Conservation (phyloP, 1,140 invertebrate genomes). For the Penaeus chinensis region DNA sequence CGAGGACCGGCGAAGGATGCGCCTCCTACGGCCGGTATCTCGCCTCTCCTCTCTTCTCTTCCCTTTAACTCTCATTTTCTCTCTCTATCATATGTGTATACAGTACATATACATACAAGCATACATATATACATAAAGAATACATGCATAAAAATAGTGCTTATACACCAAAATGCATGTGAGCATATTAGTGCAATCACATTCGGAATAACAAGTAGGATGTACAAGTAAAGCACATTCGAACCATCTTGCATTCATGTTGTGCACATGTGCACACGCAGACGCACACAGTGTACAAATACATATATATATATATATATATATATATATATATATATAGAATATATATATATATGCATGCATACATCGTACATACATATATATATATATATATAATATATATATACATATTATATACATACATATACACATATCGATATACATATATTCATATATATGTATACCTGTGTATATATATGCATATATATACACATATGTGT, state of each 20-base stretch:
- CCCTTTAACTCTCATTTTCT: neutral
- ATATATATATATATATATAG: slow-evolving; percentile 1
- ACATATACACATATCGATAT: neutral
- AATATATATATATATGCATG: neutral
- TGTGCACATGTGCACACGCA: too few relatives aligned
- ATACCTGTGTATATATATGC: neutral
- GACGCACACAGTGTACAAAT: too few relatives aligned
- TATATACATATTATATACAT: neutral
- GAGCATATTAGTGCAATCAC: too few relatives aligned
- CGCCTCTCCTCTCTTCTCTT: neutral
- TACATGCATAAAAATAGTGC: neutral
- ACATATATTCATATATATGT: neutral
- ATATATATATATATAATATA: neutral
- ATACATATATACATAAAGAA: neutral
- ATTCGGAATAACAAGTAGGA: too few relatives aligned
- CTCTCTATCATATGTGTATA: neutral
- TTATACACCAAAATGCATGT: too few relatives aligned
- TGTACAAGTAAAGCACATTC: too few relatives aligned
- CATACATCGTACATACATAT: neutral
- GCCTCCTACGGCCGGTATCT: too few relatives aligned
- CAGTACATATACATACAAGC: too few relatives aligned
- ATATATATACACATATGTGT: neutral
- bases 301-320: slow-evolving; percentile 3
- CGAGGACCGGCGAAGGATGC: too few relatives aligned
- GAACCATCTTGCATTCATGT: too few relatives aligned